Evolutionary conservation across 2,888 invertebrate species (phyloP).

Genomic region (Pseudococcus viburni): DNA sequence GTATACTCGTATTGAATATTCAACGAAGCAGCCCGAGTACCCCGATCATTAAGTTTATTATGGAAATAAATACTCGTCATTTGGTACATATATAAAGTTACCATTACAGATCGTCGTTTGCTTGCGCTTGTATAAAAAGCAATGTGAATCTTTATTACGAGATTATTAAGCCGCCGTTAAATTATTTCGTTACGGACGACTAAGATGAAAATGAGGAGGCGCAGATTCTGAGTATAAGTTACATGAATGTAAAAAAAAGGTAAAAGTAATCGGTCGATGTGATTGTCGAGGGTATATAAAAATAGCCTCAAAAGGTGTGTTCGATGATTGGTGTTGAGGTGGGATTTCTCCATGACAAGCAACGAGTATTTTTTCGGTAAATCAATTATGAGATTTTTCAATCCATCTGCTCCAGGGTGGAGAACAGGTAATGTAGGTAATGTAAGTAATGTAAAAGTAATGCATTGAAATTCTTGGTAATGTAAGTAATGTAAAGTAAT

Average conservation of each 20-base stretch:
- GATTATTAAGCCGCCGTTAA: conserved; percentile 8
- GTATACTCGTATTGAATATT: neutral
- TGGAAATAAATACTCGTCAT: conserved; percentile 17
- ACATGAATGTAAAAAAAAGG: neutral
- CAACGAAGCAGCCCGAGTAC: neutral
- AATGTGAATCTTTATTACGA: neutral
- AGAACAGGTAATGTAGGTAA: too few relatives aligned
- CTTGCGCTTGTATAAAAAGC: neutral
- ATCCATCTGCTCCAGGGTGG: too few relatives aligned
- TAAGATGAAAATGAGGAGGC: neutral
- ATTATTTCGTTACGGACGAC: neutral
- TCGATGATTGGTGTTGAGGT: too few relatives aligned
- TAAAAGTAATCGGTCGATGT: too few relatives aligned
- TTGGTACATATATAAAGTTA: neutral
- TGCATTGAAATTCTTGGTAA: too few relatives aligned
- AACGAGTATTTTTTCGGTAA: too few relatives aligned
- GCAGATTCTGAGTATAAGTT: neutral
- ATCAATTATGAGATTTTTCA: too few relatives aligned
- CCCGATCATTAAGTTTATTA: conserved; percentile 43
- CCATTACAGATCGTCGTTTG: neutral
- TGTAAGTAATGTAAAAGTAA: too few relatives aligned
- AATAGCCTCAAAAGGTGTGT: too few relatives aligned
- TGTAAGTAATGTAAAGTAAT: too few relatives aligned
- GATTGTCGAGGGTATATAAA: too few relatives aligned
- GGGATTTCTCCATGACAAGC: too few relatives aligned